Conservation (phyloP, 2,888 invertebrate genomes). For the Lasioglossum malachurum region DNA sequence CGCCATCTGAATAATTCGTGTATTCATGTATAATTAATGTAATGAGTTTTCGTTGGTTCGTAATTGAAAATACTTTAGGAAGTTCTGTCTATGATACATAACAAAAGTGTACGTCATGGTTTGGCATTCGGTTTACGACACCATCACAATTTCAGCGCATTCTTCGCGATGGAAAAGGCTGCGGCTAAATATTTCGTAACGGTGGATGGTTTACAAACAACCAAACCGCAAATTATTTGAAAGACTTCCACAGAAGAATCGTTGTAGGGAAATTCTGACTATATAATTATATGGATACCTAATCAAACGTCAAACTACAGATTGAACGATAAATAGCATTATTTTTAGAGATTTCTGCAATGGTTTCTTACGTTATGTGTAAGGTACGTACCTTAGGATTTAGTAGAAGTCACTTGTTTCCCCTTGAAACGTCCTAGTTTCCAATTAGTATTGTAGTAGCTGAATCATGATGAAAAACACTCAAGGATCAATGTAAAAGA, state of each 20-base stretch:
- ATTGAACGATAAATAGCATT: background rate
- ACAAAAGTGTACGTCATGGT: background rate
- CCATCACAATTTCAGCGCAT: background rate
- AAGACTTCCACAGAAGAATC: background rate
- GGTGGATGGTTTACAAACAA: background rate
- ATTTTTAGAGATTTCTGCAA: background rate
- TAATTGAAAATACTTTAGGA: background rate
- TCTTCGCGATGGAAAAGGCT: background rate
- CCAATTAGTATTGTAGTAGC: too few species aligned
- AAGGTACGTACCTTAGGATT: too few species aligned
- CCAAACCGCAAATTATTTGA: background rate
- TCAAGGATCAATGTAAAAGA: too few species aligned
- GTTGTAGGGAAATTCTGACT: background rate
- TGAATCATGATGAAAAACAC: too few species aligned
- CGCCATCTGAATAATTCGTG: background rate
- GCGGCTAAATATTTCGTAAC: slow-evolving; percentile 9
- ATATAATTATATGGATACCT: background rate
- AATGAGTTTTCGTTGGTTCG: background rate
- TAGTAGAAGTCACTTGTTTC: too few species aligned
- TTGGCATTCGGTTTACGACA: slow-evolving; percentile 8
- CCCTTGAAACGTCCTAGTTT: too few species aligned
- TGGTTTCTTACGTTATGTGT: too few species aligned
- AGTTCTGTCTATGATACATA: background rate
- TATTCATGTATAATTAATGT: background rate
- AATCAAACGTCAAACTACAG: background rate